Base-by-base conservation (phyloP, 2,888 invertebrate genomes). In the Melieria crassipennis region DNA sequence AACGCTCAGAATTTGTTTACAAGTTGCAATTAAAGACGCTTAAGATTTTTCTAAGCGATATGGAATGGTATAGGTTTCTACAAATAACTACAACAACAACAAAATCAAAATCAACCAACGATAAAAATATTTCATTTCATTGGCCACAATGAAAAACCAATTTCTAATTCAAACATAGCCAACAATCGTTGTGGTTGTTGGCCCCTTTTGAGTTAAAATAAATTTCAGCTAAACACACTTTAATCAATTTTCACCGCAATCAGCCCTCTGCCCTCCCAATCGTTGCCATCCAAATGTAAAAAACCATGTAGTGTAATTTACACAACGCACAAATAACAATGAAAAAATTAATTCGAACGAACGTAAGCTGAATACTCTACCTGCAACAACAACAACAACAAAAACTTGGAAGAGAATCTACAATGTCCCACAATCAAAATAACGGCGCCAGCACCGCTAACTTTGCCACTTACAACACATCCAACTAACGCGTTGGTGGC, bases 241-340 rank as follows among this genome's bases (percentile, higher is more conserved):
- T 66, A 70, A 70, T 70, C 70, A 70, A 70, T 65, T 30, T 70
- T 70, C 10, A 55, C 65, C 62, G 46, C 61, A 61, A 60, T 30
- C 10, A 16, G 7, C 57, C 65, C 52, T 45, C 55, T 45, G 50
- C 13, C 11, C 16, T 50, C 30, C 9, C 76, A 79, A 78, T 42
- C 30, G 30, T 30, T 45, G 50, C 45, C 11, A 13, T 50, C 30
- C 9, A 75, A 79, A 78, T 42, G 62, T 65, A 73, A 73, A 71
- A 65, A 71, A 56, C 52, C 62, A 63, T 71, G 72, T 68, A 71
- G 64, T 71, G 72, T 64, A 73, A 69, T 75, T 63, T 67, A 67
- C 67, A 56, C 71, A 62, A 67, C 52, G 45, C 62, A 46, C 5
- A 61, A 52, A 62, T 56, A 52, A 69, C 45, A 62, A 61, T 69